phyloP scores from a whole-genome alignment of 2,113 vertebrate genomes.

The Pontoporia blainvillei region DNA sequence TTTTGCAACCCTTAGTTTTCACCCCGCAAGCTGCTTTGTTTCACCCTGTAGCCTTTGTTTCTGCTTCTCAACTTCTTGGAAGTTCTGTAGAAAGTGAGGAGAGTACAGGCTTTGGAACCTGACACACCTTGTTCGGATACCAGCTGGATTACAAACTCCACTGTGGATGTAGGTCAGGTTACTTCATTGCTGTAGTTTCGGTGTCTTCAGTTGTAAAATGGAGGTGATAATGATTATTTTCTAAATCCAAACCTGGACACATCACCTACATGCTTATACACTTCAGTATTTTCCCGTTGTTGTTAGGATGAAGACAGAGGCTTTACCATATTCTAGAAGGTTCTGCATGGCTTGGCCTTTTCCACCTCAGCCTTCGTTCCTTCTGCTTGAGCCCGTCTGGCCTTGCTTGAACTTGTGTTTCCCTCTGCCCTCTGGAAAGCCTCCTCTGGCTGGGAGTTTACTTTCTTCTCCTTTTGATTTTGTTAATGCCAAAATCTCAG shows the following conservation, averaged over 20 bases:
- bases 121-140: neutral
- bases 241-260: neutral
- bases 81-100: neutral
- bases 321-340: neutral
- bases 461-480: neutral
- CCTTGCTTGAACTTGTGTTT: neutral
- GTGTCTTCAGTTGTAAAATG: neutral
- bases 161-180: neutral
- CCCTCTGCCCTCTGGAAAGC: neutral
- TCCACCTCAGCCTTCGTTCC: neutral
- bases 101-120: neutral
- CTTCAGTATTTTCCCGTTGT: neutral
- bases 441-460: neutral
- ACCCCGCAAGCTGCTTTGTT: too few species aligned
- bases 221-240: neutral
- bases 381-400: neutral
- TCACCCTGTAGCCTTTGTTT: neutral
- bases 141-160: neutral
- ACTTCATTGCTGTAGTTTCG: neutral
- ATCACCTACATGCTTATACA: neutral
- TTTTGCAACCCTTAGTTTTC: neutral
- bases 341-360: neutral
- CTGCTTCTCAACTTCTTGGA: neutral
- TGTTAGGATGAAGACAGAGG: neutral
- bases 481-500: neutral